Base-by-base conservation (phyloP, 2,888 invertebrate species). In the Oscheius sp. region DNA sequence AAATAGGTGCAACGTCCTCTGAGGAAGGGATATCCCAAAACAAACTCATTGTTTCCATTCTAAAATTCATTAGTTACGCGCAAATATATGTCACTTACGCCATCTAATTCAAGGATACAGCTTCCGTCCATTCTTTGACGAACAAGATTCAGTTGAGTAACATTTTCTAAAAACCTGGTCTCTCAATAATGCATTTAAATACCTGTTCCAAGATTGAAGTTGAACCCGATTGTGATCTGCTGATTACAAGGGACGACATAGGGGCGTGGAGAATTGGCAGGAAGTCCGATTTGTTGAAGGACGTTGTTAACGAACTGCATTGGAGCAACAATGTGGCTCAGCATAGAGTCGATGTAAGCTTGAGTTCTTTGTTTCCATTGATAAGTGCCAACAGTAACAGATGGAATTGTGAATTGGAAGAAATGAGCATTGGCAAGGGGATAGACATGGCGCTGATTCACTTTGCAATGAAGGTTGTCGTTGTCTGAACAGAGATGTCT, bases 21-120 rank as follows among this genome's bases (percentile, higher is more conserved):
- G n/a, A 67, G 31, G 57, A 67, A 67, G 8, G 67, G 67, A 12
- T 27, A 42, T 25, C 67, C 67, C 1, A 67, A 57, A n/a, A 29
- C 67, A 17, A 67, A 57, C 6, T 34, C 29, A 15, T 55, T 10
- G 15, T 31, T n/a, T 34, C 29, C 27, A 20, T 15, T 12, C 55
- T 34, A 25, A 55, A 27, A 3, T 12, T 33, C 23, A 57, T 8
- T 8, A 10, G 2, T 1, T 23, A 23, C 15, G 17, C 20, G 12
- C 12, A 23, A 4, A 20, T 17, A 6, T 4, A 20, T 3, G 12
- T 5, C 6, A 10, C 52, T 10, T 20, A 52, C 52, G 29, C 29
- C n/a, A 65, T 17, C 42, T 6, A 67, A 4, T 10, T 27, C 55
- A 2, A 67, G 57, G 8, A 1, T 15, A 45, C 67, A 67, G 17